A percentile compares a stretch with the other conserved stretches of the same genome.
Conservation (phyloP, 1,140 invertebrate species). For the Protaetia brevitarsis region DNA sequence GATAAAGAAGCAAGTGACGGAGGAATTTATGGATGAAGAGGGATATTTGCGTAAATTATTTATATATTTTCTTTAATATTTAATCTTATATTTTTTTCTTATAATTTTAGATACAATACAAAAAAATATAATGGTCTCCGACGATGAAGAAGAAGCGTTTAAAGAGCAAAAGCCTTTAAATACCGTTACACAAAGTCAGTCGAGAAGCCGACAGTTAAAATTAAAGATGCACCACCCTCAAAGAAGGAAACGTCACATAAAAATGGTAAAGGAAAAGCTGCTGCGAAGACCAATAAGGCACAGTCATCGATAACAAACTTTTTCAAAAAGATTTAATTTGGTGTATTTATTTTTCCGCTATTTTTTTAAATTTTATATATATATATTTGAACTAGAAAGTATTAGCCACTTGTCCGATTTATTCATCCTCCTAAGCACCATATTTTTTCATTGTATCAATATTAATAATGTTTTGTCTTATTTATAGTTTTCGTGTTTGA, state of each 20-base stretch:
- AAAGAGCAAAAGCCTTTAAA: neutral
- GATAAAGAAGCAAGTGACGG: neutral
- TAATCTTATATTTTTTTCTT: neutral
- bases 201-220: neutral
- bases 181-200: neutral
- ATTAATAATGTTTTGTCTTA: too few species aligned
- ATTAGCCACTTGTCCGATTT: too few species aligned
- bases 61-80: neutral
- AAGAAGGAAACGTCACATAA: neutral
- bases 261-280: conserved; percentile 1
- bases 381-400: too few species aligned
- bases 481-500: too few species aligned
- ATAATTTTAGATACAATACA: neutral
- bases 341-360: neutral
- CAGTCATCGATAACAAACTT: conserved; percentile 9
- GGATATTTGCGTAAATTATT: neutral
- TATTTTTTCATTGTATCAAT: too few species aligned
- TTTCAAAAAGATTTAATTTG: conserved; percentile 11
- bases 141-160: conserved; percentile 3
- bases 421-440: too few species aligned
- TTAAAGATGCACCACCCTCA: neutral
- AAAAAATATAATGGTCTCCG: neutral
- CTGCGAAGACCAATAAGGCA: neutral
- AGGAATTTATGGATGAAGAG: neutral
- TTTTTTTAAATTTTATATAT: neutral